A percentile compares a stretch with the other conserved stretches of the same genome.
Evolutionary conservation across 2,797 vertebrate genomes (phyloP).

Genomic region (Oophaga sylvatica): DNA sequence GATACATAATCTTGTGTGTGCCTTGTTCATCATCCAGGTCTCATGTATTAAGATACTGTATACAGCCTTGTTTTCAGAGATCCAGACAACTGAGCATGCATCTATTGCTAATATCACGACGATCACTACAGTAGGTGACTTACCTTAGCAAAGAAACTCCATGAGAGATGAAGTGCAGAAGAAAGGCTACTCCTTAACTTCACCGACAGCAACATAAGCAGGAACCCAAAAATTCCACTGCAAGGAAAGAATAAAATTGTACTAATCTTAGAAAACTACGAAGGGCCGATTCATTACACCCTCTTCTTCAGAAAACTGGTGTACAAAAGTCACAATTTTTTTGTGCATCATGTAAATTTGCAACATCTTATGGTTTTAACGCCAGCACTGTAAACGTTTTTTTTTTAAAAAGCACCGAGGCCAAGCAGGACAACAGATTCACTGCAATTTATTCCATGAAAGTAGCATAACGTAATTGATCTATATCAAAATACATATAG

Average conservation of each 20-base stretch:
- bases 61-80: not conserved
- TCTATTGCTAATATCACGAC: not conserved
- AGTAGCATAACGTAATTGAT: too few species aligned
- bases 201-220: constrained; percentile 82
- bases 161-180: constrained; percentile 80
- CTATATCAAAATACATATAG: too few species aligned
- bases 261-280: too few species aligned
- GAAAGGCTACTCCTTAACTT: constrained; percentile 82
- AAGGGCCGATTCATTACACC: too few species aligned
- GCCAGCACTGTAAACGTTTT: too few species aligned
- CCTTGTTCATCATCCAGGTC: not conserved
- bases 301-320: too few species aligned
- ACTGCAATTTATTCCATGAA: too few species aligned
- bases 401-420: too few species aligned
- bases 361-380: too few species aligned
- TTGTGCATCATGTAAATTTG: too few species aligned
- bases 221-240: constrained; percentile 90
- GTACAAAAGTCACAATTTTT: too few species aligned
- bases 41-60: not conserved
- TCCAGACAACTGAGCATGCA: not conserved
- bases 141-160: constrained; percentile 91
- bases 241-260: constrained; percentile 40
- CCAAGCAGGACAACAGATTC: too few species aligned
- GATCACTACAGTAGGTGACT: constrained; percentile 55
- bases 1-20: not conserved